These are phyloP conservation scores for Campylomormyrus tamandua DNA, from an alignment of 2,113 vertebrate species.

Conservation along the genomic window DNA sequence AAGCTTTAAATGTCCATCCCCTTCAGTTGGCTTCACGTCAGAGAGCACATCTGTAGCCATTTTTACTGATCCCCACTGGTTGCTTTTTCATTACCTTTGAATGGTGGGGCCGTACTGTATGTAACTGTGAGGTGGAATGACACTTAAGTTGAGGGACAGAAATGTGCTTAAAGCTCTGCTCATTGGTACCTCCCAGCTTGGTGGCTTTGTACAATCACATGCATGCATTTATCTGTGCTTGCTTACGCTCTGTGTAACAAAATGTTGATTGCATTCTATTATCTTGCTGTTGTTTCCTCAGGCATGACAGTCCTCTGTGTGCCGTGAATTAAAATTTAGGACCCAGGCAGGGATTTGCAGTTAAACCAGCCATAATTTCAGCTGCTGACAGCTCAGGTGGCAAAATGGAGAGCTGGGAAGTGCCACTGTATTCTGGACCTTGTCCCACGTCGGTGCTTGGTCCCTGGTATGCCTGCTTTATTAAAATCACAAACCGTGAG, in stretches of 20 bases:
- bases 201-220: background rate
- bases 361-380: background rate
- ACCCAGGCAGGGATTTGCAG: background rate
- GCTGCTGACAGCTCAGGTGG: background rate
- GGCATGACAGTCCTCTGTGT: background rate
- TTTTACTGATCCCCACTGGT: no score
- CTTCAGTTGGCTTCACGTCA: background rate
- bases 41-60: background rate
- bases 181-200: background rate
- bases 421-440: background rate
- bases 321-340: constrained; percentile 1
- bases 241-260: constrained; percentile 11
- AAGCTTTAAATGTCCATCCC: background rate
- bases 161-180: background rate
- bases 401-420: background rate
- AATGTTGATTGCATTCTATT: constrained; percentile 9
- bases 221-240: constrained; percentile 5
- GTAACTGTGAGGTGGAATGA: background rate
- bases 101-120: background rate
- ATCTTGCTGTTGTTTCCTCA: constrained; percentile 12
- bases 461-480: background rate
- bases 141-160: background rate
- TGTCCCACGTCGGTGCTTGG: background rate
- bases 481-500: background rate
- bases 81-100: background rate